phyloP scores from a whole-genome alignment of 2,797 vertebrate species.

The Gymnoscopelus braueri region DNA sequence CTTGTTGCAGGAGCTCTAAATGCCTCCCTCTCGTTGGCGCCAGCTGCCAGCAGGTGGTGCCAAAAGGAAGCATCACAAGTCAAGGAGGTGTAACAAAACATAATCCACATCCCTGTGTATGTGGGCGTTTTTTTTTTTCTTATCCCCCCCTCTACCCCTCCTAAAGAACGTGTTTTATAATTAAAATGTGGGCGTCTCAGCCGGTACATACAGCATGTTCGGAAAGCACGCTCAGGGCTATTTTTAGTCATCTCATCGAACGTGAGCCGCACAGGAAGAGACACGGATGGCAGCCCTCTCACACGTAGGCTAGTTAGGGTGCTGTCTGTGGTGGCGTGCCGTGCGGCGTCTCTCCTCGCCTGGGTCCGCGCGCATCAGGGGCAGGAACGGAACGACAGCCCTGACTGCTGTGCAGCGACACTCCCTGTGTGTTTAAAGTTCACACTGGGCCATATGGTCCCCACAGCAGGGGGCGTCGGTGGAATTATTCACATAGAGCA shows the following conservation, averaged over 20 bases:
- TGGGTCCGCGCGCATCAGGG: constrained; percentile 19
- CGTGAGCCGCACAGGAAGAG: constrained; percentile 63
- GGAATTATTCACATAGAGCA: constrained; percentile 74
- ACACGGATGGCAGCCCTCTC: constrained; percentile 58
- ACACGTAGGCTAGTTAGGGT: constrained; percentile 56
- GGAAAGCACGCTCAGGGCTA: constrained; percentile 71
- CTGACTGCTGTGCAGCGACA: constrained; percentile 60
- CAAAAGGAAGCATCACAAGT: constrained; percentile 71
- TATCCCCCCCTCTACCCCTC: constrained; percentile 30
- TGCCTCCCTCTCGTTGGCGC: constrained; percentile 47
- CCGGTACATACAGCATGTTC: constrained; percentile 71
- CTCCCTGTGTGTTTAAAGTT: constrained; percentile 77
- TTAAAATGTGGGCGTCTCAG: constrained; percentile 75
- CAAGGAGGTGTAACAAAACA: constrained; percentile 69
- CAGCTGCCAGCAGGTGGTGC: constrained; percentile 80
- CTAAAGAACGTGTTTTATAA: constrained; percentile 74
- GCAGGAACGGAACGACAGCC: constrained; percentile 58
- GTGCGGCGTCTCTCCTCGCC: constrained; percentile 49
- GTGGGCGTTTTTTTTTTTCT: constrained; percentile 43
- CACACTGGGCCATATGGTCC: constrained; percentile 81
- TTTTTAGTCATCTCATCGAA: constrained; percentile 75
- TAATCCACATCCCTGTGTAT: constrained; percentile 68
- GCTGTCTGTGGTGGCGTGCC: constrained; percentile 53
- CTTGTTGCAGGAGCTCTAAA: constrained; percentile 41
- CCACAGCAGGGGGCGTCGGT: constrained; percentile 71